Evolutionary conservation across 2,888 invertebrate genomes (phyloP).

Genomic region (Lasius platythorax): DNA sequence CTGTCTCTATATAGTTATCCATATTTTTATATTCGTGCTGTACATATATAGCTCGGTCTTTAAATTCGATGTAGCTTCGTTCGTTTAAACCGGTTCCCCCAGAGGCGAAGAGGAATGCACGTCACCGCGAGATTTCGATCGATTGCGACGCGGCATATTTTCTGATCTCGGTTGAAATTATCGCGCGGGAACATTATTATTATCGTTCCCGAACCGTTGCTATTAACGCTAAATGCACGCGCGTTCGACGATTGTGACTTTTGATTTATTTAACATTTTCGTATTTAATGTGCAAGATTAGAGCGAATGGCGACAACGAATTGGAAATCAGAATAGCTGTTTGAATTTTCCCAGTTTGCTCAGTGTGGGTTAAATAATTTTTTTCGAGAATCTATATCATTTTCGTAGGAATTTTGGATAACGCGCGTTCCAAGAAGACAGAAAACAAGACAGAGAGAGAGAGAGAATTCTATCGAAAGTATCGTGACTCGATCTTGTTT

Average conservation of each 20-base stretch:
- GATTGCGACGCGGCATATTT: constrained; percentile 45
- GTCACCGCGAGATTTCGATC: constrained; percentile 51
- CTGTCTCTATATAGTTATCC: constrained; percentile 6
- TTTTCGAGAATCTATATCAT: too few species aligned
- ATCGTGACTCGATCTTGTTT: too few species aligned
- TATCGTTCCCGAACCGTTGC: neutral
- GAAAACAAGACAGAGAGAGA: too few species aligned
- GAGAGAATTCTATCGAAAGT: too few species aligned
- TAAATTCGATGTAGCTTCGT: constrained; percentile 40
- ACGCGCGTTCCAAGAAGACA: too few species aligned
- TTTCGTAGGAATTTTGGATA: too few species aligned
- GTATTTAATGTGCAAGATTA: neutral
- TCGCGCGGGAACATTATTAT: constrained; percentile 29
- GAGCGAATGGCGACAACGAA: too few species aligned
- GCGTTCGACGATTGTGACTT: neutral
- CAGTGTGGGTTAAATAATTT: neutral
- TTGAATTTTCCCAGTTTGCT: too few species aligned
- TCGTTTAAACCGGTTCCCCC: constrained; percentile 49
- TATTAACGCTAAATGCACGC: neutral
- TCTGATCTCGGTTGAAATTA: constrained; percentile 42
- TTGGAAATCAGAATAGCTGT: too few species aligned
- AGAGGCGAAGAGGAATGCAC: constrained; percentile 44
- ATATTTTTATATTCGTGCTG: constrained; percentile 28
- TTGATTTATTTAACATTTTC: neutral
- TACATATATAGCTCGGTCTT: constrained; percentile 24